phyloP scores from a whole-genome alignment of 2,113 vertebrate genomes.

The Cochlearius cochlearius region DNA sequence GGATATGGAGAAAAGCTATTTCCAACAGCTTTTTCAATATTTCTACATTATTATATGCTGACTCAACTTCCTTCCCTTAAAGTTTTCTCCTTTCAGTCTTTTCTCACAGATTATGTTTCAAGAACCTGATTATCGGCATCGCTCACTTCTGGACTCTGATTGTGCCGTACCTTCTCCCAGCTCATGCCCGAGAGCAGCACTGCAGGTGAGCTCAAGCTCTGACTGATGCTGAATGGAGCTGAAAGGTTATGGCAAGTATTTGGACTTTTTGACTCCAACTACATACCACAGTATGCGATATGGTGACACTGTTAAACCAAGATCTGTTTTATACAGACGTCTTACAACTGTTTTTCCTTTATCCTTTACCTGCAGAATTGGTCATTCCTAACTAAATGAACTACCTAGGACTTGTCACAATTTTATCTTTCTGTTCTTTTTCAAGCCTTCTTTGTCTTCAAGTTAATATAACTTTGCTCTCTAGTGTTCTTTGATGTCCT shows the following conservation, averaged over 20 bases:
- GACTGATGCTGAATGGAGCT: neutral
- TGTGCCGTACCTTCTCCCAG: neutral
- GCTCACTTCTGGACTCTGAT: neutral
- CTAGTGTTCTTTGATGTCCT: neutral
- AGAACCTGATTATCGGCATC: neutral
- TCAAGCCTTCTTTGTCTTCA: neutral
- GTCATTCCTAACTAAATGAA: neutral
- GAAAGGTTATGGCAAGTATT: neutral
- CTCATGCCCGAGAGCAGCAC: neutral
- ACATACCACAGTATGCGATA: neutral
- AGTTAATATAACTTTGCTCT: neutral
- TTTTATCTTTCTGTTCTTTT: neutral
- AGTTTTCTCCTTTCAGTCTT: neutral
- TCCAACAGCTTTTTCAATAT: neutral
- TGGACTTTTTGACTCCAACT: neutral
- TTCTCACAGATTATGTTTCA: neutral
- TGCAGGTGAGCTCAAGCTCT: neutral
- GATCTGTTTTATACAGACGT: neutral
- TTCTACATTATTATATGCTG: neutral
- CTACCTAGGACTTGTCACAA: neutral
- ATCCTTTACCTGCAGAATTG: neutral
- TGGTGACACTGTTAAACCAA: neutral
- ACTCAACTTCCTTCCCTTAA: neutral
- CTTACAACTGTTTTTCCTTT: neutral
- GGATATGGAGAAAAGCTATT: neutral